Base-by-base conservation (phyloP, 2,888 invertebrate species). In the Standfussiana lucernea region DNA sequence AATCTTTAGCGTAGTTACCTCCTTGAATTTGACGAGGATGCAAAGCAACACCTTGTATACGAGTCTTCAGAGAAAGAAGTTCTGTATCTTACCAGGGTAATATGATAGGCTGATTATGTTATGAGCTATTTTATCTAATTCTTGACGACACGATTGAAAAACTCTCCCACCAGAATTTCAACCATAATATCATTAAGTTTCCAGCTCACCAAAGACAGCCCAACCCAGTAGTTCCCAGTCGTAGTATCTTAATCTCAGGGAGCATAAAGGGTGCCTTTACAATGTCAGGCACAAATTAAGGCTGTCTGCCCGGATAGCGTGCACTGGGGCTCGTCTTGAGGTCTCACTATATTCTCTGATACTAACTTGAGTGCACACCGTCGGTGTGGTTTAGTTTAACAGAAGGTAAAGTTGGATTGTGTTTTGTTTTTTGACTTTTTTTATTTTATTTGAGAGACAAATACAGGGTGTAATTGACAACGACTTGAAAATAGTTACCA, bases 211-310 rank as follows among this genome's bases (percentile, higher is more conserved):
- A 13, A 45, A 42, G 35, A 45, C 18, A 73, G 15, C 13, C 13
- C 24, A 61, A 24, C 40, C 15, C n/a, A 47, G 65, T n/a, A 35
- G 53, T 47, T 64, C 32, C 13, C 37, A 35, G 21, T 70, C 1
- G 6, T 24, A 28, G 68, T 59, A 56, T 66, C 80, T 42, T 21
- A 70, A 65, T 69, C 53, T 72, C 68, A 72, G 65, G 59, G 45
- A 73, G 65, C 68, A 68, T 76, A 72, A 83, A 86, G 74, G 72
- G 11, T 24, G 71, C 69, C 69, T 86, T 72, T 68, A 72, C 73
- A 77, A 74, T 72, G 72, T 84, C 83, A 64, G 65, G 66, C 65
- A 64, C 83, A 78, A 83, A 86, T 86, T 86, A 86, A 75, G 50
- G 64, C 69, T 78, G 86, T 83, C 79, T 56, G 67, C 50, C 66